Conservation (phyloP, 2,113 vertebrate species). For the Indri indri region DNA sequence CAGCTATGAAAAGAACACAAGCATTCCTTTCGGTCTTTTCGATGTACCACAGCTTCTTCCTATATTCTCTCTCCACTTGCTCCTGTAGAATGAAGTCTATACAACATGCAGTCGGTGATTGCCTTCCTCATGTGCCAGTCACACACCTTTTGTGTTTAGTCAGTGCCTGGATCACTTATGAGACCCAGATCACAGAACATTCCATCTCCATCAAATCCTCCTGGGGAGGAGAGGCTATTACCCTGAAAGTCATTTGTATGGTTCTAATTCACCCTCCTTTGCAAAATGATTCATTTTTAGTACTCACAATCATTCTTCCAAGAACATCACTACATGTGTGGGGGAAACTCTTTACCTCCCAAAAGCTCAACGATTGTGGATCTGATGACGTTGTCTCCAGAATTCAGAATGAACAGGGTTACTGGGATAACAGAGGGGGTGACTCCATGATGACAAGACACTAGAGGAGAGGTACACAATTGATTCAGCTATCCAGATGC, state of each 20-base stretch:
- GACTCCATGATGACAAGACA: not conserved
- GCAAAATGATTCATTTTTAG: constrained; percentile 50
- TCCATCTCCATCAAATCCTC: not conserved
- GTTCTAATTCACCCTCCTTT: not conserved
- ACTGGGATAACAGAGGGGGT: not conserved
- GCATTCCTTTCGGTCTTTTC: not conserved
- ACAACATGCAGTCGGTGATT: not conserved
- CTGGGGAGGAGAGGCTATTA: not conserved
- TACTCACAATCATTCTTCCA: constrained; percentile 7
- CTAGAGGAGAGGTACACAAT: not conserved
- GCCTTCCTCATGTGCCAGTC: not conserved
- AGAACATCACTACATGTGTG: not conserved
- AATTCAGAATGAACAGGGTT: not conserved
- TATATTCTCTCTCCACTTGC: not conserved
- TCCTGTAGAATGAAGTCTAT: not conserved
- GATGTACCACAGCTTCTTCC: not conserved
- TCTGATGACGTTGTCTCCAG: constrained; percentile 4
- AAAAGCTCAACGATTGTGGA: not conserved
- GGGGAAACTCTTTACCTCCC: not conserved
- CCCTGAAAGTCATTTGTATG: constrained; percentile 20
- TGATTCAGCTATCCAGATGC: not conserved
- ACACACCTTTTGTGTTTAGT: not conserved
- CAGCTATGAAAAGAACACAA: not conserved
- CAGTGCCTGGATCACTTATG: not conserved
- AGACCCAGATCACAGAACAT: not conserved